Conservation (phyloP, 2,888 invertebrate genomes). For the Neoitamus cyanurus region DNA sequence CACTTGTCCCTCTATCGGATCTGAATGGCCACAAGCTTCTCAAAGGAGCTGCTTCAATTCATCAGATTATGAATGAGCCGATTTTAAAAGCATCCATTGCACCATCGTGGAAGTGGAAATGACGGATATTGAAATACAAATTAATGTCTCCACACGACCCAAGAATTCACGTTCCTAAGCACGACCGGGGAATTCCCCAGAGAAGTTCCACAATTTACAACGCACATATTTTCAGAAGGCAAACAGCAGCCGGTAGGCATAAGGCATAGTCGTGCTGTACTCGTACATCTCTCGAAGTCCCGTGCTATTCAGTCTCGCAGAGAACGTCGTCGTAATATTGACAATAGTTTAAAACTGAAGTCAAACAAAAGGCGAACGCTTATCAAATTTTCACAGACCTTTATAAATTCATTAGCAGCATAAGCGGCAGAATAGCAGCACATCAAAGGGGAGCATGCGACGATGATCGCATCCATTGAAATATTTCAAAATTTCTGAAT, state of each 20-base stretch:
- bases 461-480: neutral
- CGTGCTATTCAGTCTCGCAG: neutral
- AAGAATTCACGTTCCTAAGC: too few relatives aligned
- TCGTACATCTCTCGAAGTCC: neutral
- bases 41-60: too few relatives aligned
- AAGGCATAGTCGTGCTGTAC: neutral
- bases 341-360: neutral
- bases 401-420: neutral
- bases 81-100: neutral
- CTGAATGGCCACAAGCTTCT: too few relatives aligned
- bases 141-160: neutral
- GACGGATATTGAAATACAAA: neutral
- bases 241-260: neutral
- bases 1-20: too few relatives aligned
- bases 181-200: neutral
- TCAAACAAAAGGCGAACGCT: neutral
- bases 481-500: slow-evolving; percentile 1
- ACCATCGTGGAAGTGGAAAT: neutral
- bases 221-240: neutral
- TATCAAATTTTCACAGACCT: slow-evolving; percentile 5
- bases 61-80: neutral
- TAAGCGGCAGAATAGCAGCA: neutral
- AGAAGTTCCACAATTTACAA: neutral
- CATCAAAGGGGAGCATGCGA: neutral
- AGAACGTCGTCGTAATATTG: neutral